Percentiles rank a stretch among this genome's conserved stretches.
These are phyloP conservation scores for Agapostemon virescens DNA, from an alignment of 2,888 invertebrate genomes.

Conservation along the genomic window DNA sequence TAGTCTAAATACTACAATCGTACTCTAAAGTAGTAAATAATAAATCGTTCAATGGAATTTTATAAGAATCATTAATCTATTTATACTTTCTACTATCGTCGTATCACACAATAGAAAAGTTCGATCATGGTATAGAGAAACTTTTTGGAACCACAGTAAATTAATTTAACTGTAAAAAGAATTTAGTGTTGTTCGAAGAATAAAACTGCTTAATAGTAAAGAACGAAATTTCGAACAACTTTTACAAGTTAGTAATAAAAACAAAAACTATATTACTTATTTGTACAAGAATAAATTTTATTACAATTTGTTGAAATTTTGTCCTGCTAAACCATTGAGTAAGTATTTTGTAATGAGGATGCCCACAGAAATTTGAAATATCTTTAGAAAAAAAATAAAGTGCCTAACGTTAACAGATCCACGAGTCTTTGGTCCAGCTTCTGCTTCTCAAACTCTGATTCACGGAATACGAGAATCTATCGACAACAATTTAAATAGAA, in stretches of 20 bases:
- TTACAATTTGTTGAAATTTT: slow-evolving; percentile 53
- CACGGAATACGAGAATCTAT: neutral
- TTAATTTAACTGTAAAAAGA: slow-evolving; percentile 17
- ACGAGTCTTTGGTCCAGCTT: neutral
- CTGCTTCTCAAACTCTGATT: neutral
- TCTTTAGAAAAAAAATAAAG: neutral
- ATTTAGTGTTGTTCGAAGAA: neutral
- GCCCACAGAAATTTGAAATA: slow-evolving; percentile 13
- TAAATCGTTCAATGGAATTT: neutral
- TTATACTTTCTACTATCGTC: neutral
- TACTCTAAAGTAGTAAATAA: neutral
- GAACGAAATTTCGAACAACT: slow-evolving; percentile 26
- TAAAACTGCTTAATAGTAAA: slow-evolving; percentile 11
- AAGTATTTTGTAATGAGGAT: slow-evolving; percentile 48
- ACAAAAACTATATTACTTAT: slow-evolving; percentile 52
- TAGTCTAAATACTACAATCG: neutral
- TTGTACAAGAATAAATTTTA: slow-evolving; percentile 60
- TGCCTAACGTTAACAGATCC: neutral
- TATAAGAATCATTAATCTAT: neutral
- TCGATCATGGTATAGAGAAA: neutral
- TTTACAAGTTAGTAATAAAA: slow-evolving; percentile 37
- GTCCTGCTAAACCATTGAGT: slow-evolving; percentile 34
- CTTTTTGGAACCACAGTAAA: slow-evolving; percentile 25
- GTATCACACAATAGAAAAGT: neutral
- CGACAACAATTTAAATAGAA: neutral